Evolutionary conservation across 2,113 vertebrate genomes (phyloP), one percentile per base, ranked within the genome.

Genomic region (Pelobates fuscus): DNA sequence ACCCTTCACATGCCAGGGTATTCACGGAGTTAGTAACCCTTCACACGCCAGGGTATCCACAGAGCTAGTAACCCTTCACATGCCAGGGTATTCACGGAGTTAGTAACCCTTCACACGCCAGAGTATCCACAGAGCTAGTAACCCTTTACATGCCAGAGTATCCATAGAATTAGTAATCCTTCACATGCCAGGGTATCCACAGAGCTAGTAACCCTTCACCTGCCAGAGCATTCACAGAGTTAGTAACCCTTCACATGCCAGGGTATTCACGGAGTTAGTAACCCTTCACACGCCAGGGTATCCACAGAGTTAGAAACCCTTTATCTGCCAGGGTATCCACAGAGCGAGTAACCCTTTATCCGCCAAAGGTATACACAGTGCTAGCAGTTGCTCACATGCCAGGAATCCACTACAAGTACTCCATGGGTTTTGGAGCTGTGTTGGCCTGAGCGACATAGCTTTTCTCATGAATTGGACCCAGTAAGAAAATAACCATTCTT

Each of bases 41-140:
- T 71, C 27, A 71, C n/a, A 23, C 25, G 20, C 67, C 23, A 58
- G 15, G 29, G 21, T 3, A 20, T 2, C 2, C 21, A 25, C 14
- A 24, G 18, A 18, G 12, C 57, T 57, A 71, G 32, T 43, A 62
- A 30, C 18, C 17, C 11, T 49, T 71, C 27, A 71, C n/a, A 23
- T 43, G 20, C 67, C 23, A 58, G 15, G 29, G 21, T 3, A 20
- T 2, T 1, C 21, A 25, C 14, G 21, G 18, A 18, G 12, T 37
- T 57, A 71, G 32, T 43, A 62, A 30, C 18, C 17, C 11, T 49
- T 71, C 27, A 71, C n/a, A 23, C 25, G 20, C 67, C 23, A 58
- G 15, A 20, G 21, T 3, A 20, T 2, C 2, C 21, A 25, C 14
- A 44, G 8, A 8, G 8, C 37, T 6, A 67, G 5, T n/a, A 67